Base-by-base conservation (phyloP, 2,797 vertebrate species). In the Ciconia nigra region DNA sequence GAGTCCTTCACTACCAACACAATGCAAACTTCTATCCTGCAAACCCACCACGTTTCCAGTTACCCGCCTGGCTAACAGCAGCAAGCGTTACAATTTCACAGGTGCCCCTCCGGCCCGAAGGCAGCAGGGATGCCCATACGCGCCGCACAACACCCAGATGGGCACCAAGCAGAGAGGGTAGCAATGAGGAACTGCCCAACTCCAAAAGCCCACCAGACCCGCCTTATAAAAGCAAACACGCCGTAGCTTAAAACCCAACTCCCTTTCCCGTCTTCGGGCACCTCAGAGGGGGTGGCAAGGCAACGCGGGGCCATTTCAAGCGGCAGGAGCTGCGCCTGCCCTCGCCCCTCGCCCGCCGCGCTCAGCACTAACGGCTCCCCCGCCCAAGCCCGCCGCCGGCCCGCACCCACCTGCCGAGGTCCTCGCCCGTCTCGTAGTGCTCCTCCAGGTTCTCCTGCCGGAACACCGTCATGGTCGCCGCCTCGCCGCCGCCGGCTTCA, bases 381-480 rank as follows among this genome's bases (percentile, higher is more conserved):
- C 20, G 54, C 33, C 22, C 35, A 4, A 8, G 9, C 20, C 26
- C 76, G 33, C 19, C 44, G 9, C 41, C 42, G 28, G 7, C 52
- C 87, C 81, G 41, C 73, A 80, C 78, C 62, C 97, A 99, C 99
- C 99, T 99, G 97, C 99, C 99, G 51, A 99, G 99, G 92, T 99
- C 99, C 95, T 99, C 98, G 95, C 99, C 99, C 9, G 99, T 98
- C 57, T 99, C 98, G 62, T 99, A 99, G 96, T 99, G 98, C 77
- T 99, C 99, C 96, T 99, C 99, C 90, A 99, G 98, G 98, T 99
- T 99, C 96, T 99, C 98, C 96, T 99, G 99, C 97, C 98, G 99
- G 98, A 99, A 99, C 89, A 99, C 98, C 29, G 98, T 99, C 99
- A 99, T 99, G 98, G 83, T 87, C n/a, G 76, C 87, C 71, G 57